Evolutionary conservation across 2,113 vertebrate genomes (phyloP), one percentile per base, ranked within the genome.

Genomic region (Melospiza melodia): DNA sequence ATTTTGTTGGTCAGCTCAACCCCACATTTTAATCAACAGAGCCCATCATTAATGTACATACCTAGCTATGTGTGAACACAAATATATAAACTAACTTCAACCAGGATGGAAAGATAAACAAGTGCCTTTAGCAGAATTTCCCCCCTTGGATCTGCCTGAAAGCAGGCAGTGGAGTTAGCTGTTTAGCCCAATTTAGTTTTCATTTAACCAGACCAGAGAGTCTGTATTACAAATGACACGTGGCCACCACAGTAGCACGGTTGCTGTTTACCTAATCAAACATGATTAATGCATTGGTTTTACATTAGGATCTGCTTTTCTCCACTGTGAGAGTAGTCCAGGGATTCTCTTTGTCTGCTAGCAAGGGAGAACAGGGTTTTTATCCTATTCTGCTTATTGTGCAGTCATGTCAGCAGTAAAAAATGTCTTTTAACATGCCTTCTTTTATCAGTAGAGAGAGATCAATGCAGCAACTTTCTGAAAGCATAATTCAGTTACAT

Each of bases 381-480:
- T 85, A 78, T 77, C 72, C 82, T 93, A 67, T 77, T 31, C 87
- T 94, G 91, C 89, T 93, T 94, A 96, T 95, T 86, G 95, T 93
- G 93, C 93, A 92, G 72, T 95, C 90, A 76, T 84, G 90, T 94
- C 93, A 96, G 73, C 83, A 87, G 88, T 94, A 90, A 96, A 94
- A 95, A 94, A 90, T 89, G 73, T n/a, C 93, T 95, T 95, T 81
- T 90, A 92, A 31, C 41, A 9, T 75, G 88, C 44, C 46, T 89
- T 72, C 88, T 96, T 96, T 95, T 94, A 95, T 96, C 93, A 89
- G 85, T 35, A 37, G 54, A 66, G 54, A 66, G 76, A 81, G 80
- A 97, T 96, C 95, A 94, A 95, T 95, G 92, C 58, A 61, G 90
- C 66, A 95, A 77, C 85, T 96, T 97, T 96, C 68, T 93, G 93